Evolutionary conservation across 2,113 vertebrate species (phyloP).

Genomic region (Cyprinodon tularosa): DNA sequence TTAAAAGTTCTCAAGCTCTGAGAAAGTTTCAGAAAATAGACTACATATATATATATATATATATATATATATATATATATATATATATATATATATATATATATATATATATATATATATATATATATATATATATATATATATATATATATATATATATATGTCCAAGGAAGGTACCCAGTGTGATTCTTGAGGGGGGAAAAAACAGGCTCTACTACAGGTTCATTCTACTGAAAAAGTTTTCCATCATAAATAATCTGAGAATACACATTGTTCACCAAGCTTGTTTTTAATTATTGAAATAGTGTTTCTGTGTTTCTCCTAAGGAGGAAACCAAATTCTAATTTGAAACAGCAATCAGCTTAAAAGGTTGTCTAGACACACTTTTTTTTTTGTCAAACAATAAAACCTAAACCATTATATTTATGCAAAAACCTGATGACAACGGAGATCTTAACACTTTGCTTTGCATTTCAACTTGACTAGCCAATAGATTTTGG

Average conservation of each 20-base stretch:
- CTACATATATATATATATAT: no score
- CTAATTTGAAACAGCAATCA: background rate
- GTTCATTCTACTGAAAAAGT: background rate
- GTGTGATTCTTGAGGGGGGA: background rate
- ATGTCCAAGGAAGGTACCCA: background rate
- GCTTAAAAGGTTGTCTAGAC: background rate
- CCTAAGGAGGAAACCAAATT: slow-evolving; percentile 12
- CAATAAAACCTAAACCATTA: slow-evolving; percentile 1
- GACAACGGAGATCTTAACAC: slow-evolving; percentile 8
- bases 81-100: no score
- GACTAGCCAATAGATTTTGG: slow-evolving; percentile 15
- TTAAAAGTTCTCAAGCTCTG: background rate
- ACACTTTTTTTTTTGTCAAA: background rate
- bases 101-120: no score
- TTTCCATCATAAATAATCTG: background rate
- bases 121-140: no score
- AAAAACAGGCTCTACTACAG: no score
- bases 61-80: no score
- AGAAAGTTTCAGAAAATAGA: background rate
- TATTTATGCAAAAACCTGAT: slow-evolving; percentile 2
- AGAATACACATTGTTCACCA: slow-evolving; percentile 2
- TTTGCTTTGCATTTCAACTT: background rate
- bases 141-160: no score
- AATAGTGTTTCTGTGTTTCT: slow-evolving; percentile 14
- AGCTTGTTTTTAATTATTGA: background rate